These are phyloP conservation scores for Ornithoptera alexandrae DNA, from an alignment of 2,888 invertebrate genomes.

Conservation along the genomic window DNA sequence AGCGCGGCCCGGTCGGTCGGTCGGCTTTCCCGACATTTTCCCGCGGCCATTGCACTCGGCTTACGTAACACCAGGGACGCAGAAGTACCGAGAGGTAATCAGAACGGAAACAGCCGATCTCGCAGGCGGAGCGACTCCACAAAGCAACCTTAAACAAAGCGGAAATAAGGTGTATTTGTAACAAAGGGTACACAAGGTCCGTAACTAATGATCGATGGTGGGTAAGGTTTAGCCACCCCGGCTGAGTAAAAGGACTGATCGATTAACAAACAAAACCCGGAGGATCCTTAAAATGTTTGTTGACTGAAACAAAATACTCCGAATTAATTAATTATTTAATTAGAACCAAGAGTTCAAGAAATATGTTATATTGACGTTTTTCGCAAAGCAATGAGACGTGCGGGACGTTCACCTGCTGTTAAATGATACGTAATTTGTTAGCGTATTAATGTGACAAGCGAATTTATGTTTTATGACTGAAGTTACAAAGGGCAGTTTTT, in stretches of 20 bases:
- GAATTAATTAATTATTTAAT: neutral
- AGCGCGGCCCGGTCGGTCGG: slow-evolving; percentile 26
- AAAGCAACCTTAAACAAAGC: slow-evolving; percentile 51
- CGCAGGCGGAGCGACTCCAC: slow-evolving; percentile 39
- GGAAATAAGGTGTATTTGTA: slow-evolving; percentile 53
- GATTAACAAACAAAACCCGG: slow-evolving; percentile 48
- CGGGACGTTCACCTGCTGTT: neutral
- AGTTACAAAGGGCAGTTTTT: slow-evolving; percentile 37
- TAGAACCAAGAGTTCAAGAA: neutral
- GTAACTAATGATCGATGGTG: slow-evolving; percentile 67
- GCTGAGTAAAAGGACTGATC: slow-evolving; percentile 59
- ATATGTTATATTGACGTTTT: neutral
- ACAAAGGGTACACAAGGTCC: slow-evolving; percentile 46
- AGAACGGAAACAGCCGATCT: slow-evolving; percentile 42
- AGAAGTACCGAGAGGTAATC: slow-evolving; percentile 68
- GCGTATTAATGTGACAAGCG: neutral
- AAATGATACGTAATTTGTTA: neutral
- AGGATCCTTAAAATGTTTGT: neutral
- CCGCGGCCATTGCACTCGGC: slow-evolving; percentile 75
- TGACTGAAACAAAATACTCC: neutral
- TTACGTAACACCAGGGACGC: slow-evolving; percentile 75
- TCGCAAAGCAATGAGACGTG: neutral
- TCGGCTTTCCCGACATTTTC: slow-evolving; percentile 59
- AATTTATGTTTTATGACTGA: neutral
- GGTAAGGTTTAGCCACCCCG: slow-evolving; percentile 51